phyloP scores from a whole-genome alignment of 2,113 vertebrate species.

The Anguilla japonica region DNA sequence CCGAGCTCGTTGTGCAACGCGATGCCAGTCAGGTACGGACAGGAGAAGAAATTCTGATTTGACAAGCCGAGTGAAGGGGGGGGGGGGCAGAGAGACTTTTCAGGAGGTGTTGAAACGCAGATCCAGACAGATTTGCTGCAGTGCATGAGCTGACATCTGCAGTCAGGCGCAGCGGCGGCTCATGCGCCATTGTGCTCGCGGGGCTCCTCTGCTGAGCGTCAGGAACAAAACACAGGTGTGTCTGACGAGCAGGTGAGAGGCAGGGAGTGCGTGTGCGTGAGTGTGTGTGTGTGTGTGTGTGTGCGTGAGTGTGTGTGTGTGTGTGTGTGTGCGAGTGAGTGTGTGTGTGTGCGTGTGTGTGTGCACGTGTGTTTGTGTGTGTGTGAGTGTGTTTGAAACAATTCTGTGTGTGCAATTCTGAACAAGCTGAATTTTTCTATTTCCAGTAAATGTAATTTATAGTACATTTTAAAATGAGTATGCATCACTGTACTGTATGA shows the following conservation, averaged over 20 bases:
- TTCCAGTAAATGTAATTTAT: no score
- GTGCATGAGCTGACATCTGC: slow-evolving; percentile 59
- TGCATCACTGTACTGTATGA: no score
- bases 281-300: background rate
- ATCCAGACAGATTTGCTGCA: slow-evolving; percentile 52
- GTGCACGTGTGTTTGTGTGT: no score
- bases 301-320: no score
- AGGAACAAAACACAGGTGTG: slow-evolving; percentile 30
- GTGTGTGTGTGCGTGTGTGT: no score
- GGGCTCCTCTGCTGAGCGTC: slow-evolving; percentile 12
- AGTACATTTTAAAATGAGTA: no score
- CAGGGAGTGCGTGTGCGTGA: background rate
- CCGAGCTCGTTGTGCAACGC: slow-evolving; percentile 55
- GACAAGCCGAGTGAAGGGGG: slow-evolving; percentile 27
- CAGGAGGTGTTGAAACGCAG: slow-evolving; percentile 60
- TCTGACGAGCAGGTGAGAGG: background rate
- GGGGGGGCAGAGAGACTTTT: slow-evolving; percentile 53
- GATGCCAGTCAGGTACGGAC: slow-evolving; percentile 63
- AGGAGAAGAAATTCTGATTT: slow-evolving; percentile 56
- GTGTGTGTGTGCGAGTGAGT: no score
- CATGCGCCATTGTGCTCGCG: slow-evolving; percentile 36
- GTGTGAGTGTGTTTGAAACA: no score
- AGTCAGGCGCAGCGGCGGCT: slow-evolving; percentile 49
- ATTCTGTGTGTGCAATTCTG: no score
- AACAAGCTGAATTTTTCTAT: no score